Conservation (phyloP, 1,140 invertebrate species). For the Lucilia cuprina region DNA sequence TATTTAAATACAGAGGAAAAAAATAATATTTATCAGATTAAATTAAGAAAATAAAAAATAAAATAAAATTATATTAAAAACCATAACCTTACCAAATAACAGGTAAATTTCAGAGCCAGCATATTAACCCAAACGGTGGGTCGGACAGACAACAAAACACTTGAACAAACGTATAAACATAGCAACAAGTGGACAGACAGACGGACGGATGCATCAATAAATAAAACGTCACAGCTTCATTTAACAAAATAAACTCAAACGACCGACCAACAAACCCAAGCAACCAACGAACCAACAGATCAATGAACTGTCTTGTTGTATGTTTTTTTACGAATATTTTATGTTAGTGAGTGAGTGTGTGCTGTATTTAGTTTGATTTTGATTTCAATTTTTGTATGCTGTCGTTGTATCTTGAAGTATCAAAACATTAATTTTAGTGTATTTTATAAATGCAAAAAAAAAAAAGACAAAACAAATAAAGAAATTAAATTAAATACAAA, state of each 20-base stretch:
- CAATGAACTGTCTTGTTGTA: neutral
- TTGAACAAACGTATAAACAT: neutral
- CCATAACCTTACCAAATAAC: constrained; percentile 1
- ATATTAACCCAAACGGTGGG: neutral
- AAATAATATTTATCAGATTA: no score
- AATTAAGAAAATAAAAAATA: no score
- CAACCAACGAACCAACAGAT: neutral
- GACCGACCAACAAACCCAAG: neutral
- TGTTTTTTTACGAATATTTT: neutral
- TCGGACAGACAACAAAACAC: neutral
- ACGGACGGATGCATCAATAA: neutral
- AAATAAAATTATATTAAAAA: neutral
- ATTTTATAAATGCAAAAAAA: no score
- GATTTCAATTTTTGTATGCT: neutral
- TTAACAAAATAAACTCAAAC: neutral
- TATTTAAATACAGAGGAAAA: no score
- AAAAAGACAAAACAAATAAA: no score
- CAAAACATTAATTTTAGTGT: neutral
- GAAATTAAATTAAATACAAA: neutral
- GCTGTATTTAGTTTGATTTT: neutral
- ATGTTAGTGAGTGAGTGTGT: neutral
- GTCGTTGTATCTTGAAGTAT: neutral
- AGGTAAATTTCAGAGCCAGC: neutral
- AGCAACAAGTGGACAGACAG: neutral
- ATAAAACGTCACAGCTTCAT: constrained; percentile 1